These are phyloP conservation scores for Cylloceria caligata DNA, from an alignment of 2,888 invertebrate species.

Conservation along the genomic window DNA sequence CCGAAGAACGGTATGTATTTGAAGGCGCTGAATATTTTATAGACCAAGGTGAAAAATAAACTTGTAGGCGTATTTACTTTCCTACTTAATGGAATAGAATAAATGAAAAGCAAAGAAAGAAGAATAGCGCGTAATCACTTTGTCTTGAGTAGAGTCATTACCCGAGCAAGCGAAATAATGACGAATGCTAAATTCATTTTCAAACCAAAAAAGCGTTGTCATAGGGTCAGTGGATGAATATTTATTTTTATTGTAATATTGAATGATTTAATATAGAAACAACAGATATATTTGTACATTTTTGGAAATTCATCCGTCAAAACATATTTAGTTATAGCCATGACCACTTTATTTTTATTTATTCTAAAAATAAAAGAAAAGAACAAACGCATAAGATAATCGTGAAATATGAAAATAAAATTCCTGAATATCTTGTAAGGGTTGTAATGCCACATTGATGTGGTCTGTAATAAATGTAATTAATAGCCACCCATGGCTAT, in stretches of 20 bases:
- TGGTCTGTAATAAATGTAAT: conserved; percentile 62
- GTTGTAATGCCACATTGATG: conserved; percentile 46
- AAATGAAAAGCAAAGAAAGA: not conserved
- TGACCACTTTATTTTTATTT: conserved; percentile 38
- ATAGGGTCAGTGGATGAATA: conserved; percentile 40
- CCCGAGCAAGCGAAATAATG: not conserved
- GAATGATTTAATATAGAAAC: conserved; percentile 61
- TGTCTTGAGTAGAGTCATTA: not conserved
- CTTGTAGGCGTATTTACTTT: not conserved
- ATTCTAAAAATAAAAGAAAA: conserved; percentile 23
- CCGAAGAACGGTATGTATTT: conserved; percentile 33
- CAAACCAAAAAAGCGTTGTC: conserved; percentile 1
- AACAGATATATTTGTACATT: conserved; percentile 57
- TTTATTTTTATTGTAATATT: conserved; percentile 61
- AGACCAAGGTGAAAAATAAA: conserved; percentile 9
- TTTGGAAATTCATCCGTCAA: conserved; percentile 44
- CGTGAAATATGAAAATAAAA: conserved; percentile 20
- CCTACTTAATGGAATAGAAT: conserved; percentile 3
- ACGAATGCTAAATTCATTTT: conserved; percentile 44
- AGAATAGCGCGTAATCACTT: not conserved
- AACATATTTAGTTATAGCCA: conserved; percentile 33
- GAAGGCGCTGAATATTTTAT: conserved; percentile 49
- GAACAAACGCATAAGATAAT: conserved; percentile 33
- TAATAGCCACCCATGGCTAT: conserved; percentile 29
- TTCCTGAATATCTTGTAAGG: conserved; percentile 29